Base-by-base conservation (phyloP, 2,113 vertebrate genomes). In the Baryphthengus martii region DNA sequence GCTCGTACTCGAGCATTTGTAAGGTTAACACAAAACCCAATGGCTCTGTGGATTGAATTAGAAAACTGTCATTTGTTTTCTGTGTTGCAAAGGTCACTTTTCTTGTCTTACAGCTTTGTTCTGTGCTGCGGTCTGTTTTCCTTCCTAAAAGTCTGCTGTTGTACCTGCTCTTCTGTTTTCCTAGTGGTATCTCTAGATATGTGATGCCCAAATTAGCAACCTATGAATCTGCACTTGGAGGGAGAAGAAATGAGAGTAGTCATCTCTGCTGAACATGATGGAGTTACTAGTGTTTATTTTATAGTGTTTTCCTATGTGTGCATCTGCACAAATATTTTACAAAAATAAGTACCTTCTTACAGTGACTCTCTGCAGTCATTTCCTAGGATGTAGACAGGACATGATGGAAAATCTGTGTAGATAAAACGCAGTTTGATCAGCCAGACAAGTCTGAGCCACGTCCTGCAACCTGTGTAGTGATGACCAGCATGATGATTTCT, bases 401-500 rank as follows among this genome's bases (percentile, higher is more conserved):
- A 1, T 2, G 4, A 9, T 17, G 35, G 2, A 1, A 8, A 29
- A 13, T 21, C 45, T 13, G 35, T 8, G 26, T 11, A 13, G 66
- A 6, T 33, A 19, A 63, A 74, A 37, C 37, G 39, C 37, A 4
- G 0, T 31, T 25, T 39, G 68, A 17, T 59, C 10, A 26, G 26
- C 42, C 39, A 29, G 72, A 11, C 5, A 20, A 39, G n/a, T 18
- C 39, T 39, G 47, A 53, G 3, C 2, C 11, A 0, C 44, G 24
- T 53, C 56, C 65, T 45, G 0, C 26, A 5, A 45, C 0, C 6
- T 9, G 35, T 11, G 16, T 17, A 11, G 74, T 5, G n/a, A 17
- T 29, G 47, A 6, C 10, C 63, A 68, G 63, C 44, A 2, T 0
- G 0, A 0, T 4, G 35, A 13, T 17, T 53, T 35, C 42, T 8